Base-by-base conservation (phyloP, 1,140 invertebrate genomes). In the Penaeus japonicus region DNA sequence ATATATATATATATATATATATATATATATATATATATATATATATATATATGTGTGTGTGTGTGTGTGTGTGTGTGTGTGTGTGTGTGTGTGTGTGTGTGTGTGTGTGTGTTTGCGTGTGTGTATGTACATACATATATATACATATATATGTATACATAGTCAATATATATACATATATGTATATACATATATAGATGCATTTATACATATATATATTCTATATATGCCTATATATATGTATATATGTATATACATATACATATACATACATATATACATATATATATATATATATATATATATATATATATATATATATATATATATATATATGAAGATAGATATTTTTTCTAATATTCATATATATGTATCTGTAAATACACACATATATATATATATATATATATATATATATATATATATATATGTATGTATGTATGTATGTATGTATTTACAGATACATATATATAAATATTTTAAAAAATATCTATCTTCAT, bases 331-430 rank as follows among this genome's bases (percentile, higher is more conserved):
- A 65, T 20, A 65, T 39, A 80, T n/a, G 47, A 47, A 53, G n/a
- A 47, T 35, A 79, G 39, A 79, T 79, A 47, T 79, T n/a, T n/a
- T n/a, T n/a, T n/a, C n/a, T n/a, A n/a, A 79, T 79, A 79, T 79
- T 24, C 35, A 80, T 30, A 77, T 30, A 77, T 30, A 77, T 30
- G 32, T 30, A 77, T 30, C 30, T 30, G 32, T 30, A 77, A 24
- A 77, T 30, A 77, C 73, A 77, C 73, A 77, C 30, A 77, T 20
- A 77, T 39, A 77, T 20, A 77, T n/a, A 77, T 39, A 35, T 32
- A 70, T 4, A 70, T 30, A 17, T 30, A 17, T 30, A 17, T 30
- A 22, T 12, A 2, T 30, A 1, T 18, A 20, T 22, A 32, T 30
- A 27, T 77, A 20, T 35, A 1, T 27, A 32, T 77, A 22, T 32